Evolutionary conservation across 1,140 invertebrate species (phyloP), one percentile per base, ranked within the genome.

Genomic region (Zaprionus davidi): DNA sequence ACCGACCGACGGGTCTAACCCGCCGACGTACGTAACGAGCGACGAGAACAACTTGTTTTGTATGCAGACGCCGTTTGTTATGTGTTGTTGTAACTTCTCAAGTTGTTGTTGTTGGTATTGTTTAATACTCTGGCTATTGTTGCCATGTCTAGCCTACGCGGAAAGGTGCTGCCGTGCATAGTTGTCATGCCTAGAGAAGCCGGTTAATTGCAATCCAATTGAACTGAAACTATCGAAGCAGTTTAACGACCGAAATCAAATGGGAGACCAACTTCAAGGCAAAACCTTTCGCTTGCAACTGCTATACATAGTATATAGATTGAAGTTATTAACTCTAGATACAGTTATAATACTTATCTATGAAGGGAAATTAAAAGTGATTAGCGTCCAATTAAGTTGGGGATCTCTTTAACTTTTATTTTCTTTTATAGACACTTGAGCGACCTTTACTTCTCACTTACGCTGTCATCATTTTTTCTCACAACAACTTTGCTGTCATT

Each of bases 11-110:
- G 49, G 41, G 15, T n/a, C 38, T 41, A 41, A 41, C 38, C 15
- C 38, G 38, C 38, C 38, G 38, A 46, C 41, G 1, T 15, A 51
- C 46, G 6, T 46, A 70, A 41, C 53, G 24, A 66, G 58, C 69
- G 55, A 68, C 76, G 58, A 82, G 71, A 49, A 51, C 51, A 80
- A 88, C 85, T 88, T 84, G 84, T 90, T 81, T 84, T 72, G 67
- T 69, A 65, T 85, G 76, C 67, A 77, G 55, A 71, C 34, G 41
- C 55, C 28, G 62, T 71, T 65, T 55, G 60, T 59, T 34, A 17
- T 41, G 44, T 62, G 44, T 49, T 31, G 31, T 9, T 34, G 24
- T 46, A n/a, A 60, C 78, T 74, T 78, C 74, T 76, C 24, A 71
- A 66, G 26, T 70, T 66, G 62, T 71, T 79, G 63, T 67, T 67